phyloP scores from a whole-genome alignment of 2,113 vertebrate species.

The Ranitomeya imitator region DNA sequence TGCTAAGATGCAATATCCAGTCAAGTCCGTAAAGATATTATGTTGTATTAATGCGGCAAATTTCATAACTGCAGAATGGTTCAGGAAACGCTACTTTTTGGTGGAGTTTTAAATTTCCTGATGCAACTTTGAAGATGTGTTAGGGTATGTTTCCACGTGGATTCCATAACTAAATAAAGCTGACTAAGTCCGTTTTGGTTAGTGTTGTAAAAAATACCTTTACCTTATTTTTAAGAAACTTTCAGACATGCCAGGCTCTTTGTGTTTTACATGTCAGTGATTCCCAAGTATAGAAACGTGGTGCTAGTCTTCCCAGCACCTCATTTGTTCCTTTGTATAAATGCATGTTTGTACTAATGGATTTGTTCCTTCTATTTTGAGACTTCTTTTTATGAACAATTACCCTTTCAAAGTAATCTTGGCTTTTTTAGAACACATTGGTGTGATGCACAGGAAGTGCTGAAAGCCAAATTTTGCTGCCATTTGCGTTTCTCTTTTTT shows the following conservation, averaged over 20 bases:
- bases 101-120: too few species aligned
- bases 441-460: neutral
- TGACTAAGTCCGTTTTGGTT: too few species aligned
- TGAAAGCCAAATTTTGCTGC: neutral
- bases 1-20: too few species aligned
- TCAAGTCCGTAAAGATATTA: too few species aligned
- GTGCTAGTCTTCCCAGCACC: conserved; percentile 9
- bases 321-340: conserved; percentile 33
- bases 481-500: neutral
- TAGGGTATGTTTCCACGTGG: too few species aligned
- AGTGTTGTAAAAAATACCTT: too few species aligned
- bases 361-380: conserved; percentile 52
- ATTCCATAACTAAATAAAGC: too few species aligned
- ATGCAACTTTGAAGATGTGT: too few species aligned
- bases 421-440: neutral
- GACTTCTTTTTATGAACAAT: conserved; percentile 47
- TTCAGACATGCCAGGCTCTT: neutral
- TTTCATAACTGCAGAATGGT: too few species aligned
- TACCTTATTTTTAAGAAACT: too few species aligned
- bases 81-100: too few species aligned
- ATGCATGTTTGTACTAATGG: conserved; percentile 16
- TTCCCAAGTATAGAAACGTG: conserved; percentile 7
- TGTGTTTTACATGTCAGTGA: neutral
- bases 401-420: conserved; percentile 49
- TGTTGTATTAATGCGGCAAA: too few species aligned